Evolutionary conservation across 2,113 vertebrate species (phyloP).

Genomic region (Galbula dea): DNA sequence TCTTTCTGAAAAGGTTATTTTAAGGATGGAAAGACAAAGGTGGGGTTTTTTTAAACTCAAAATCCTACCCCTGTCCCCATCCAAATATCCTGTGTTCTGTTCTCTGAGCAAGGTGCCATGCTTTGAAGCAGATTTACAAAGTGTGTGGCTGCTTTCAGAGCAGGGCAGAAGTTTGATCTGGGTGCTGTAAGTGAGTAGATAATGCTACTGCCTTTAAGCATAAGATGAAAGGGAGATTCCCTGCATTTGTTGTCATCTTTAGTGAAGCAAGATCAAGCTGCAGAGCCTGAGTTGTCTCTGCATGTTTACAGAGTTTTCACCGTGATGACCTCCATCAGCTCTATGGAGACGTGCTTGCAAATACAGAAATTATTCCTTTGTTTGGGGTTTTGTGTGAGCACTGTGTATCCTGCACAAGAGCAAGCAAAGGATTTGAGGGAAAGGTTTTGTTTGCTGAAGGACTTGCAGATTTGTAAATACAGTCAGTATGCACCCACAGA

Average conservation of each 20-base stretch:
- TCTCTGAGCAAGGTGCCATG: background rate
- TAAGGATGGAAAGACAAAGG: background rate
- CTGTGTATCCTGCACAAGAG: background rate
- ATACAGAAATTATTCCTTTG: background rate
- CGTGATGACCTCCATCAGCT: background rate
- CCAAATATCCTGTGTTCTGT: background rate
- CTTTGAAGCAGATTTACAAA: background rate
- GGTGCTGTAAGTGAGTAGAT: background rate
- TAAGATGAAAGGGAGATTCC: constrained; percentile 36
- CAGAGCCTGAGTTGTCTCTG: background rate
- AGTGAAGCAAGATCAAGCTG: background rate
- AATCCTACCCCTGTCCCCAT: background rate
- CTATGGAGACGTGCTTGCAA: background rate
- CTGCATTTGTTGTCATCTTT: background rate
- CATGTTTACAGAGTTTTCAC: background rate
- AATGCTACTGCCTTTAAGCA: background rate
- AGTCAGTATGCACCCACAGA: background rate
- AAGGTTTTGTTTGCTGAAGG: background rate
- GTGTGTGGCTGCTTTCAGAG: background rate
- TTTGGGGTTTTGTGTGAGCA: background rate
- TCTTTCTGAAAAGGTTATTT: background rate
- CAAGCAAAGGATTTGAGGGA: background rate
- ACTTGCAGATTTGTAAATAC: background rate
- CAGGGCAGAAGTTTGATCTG: background rate
- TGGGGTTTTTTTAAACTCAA: background rate